Conservation (phyloP, 2,113 vertebrate species). For the Trochalopteron elliotii region DNA sequence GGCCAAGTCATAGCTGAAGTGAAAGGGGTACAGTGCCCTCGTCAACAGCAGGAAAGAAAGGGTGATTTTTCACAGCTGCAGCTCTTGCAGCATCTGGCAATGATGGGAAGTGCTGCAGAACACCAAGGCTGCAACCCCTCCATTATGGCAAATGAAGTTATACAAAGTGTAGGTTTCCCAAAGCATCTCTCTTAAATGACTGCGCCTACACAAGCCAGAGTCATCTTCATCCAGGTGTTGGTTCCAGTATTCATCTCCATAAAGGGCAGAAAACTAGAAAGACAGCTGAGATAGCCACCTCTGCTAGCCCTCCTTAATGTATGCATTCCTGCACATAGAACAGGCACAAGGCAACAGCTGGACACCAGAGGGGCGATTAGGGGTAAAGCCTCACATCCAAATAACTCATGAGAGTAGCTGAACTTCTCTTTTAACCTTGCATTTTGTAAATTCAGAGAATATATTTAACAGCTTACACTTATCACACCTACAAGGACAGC, state of each 20-base stretch:
- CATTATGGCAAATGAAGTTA: background rate
- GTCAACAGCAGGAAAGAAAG: background rate
- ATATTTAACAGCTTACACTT: background rate
- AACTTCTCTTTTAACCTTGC: background rate
- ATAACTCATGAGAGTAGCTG: background rate
- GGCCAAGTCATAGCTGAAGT: slow-evolving; percentile 3
- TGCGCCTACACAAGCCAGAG: background rate
- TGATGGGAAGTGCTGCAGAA: background rate
- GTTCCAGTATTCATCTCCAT: background rate
- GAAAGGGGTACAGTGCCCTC: background rate
- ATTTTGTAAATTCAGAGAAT: background rate
- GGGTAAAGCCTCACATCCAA: background rate
- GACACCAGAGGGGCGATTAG: background rate
- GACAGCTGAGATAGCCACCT: background rate
- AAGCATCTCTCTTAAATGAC: background rate
- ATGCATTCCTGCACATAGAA: background rate
- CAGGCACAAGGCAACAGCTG: background rate
- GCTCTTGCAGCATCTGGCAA: background rate
- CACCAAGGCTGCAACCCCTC: background rate
- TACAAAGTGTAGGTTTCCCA: background rate
- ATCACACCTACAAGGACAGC: background rate
- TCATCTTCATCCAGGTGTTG: background rate
- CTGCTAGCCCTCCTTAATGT: background rate
- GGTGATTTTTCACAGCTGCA: slow-evolving; percentile 44
- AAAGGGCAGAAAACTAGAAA: background rate